Conservation (phyloP, 2,888 invertebrate species). For the Magallana nippona region DNA sequence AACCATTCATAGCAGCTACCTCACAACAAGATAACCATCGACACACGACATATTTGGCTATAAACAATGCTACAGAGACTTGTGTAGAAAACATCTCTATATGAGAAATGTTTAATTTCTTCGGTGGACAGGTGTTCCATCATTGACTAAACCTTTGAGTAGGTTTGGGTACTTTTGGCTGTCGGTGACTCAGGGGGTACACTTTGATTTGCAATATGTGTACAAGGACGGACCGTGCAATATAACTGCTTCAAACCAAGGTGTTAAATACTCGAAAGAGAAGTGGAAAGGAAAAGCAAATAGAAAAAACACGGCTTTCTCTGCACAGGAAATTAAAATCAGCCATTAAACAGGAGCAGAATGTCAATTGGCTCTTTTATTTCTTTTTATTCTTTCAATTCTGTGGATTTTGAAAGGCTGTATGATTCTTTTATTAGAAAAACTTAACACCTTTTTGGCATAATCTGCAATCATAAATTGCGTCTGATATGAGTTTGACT, state of each 20-base stretch:
- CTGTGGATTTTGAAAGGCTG: conserved; percentile 1
- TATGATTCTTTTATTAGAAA: conserved; percentile 5
- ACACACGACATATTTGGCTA: too few species aligned
- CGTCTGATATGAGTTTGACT: background rate
- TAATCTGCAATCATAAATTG: conserved; percentile 11
- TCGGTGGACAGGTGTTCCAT: too few species aligned
- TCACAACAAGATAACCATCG: too few species aligned
- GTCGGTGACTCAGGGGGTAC: conserved; percentile 1
- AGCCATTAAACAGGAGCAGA: conserved; percentile 11
- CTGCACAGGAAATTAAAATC: conserved; percentile 30
- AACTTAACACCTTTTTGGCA: conserved; percentile 6
- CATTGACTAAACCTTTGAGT: too few species aligned
- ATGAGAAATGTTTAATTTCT: too few species aligned
- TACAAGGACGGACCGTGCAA: conserved; percentile 9
- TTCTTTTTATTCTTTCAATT: background rate
- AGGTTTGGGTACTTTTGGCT: too few species aligned
- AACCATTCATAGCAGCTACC: too few species aligned
- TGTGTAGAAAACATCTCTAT: too few species aligned
- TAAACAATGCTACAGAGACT: too few species aligned
- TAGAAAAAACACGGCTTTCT: conserved; percentile 10
- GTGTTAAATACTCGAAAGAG: conserved; percentile 17
- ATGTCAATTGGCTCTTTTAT: conserved; percentile 9
- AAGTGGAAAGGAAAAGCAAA: conserved; percentile 29
- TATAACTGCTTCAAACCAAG: background rate
- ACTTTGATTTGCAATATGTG: conserved; percentile 4